phyloP scores from a whole-genome alignment of 2,113 vertebrate genomes.

The Caloenas nicobarica region DNA sequence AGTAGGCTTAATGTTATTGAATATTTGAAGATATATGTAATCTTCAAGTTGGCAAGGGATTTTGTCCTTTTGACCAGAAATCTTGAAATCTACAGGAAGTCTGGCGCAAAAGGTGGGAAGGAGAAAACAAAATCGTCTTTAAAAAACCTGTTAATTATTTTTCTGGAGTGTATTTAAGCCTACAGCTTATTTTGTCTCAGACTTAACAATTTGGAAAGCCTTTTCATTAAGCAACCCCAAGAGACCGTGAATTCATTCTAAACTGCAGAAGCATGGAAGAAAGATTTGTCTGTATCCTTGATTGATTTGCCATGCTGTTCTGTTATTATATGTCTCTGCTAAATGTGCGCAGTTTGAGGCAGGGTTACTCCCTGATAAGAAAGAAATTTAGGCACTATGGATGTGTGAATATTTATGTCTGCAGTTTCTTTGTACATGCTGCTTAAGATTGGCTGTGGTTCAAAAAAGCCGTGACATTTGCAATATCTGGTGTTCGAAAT shows the following conservation, averaged over 20 bases:
- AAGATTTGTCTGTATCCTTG: background rate
- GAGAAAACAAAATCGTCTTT: background rate
- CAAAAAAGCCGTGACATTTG: background rate
- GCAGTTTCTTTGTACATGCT: background rate
- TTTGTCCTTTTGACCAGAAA: constrained; percentile 13
- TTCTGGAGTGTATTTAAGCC: background rate
- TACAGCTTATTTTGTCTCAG: background rate
- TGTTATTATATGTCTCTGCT: background rate
- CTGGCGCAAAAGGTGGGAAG: background rate
- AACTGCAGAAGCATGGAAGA: background rate
- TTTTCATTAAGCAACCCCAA: constrained; percentile 7
- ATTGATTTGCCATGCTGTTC: constrained; percentile 13
- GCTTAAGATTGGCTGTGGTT: background rate
- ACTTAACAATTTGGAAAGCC: background rate
- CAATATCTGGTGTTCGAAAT: background rate
- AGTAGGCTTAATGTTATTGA: background rate
- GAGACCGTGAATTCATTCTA: background rate
- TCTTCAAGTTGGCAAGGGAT: background rate
- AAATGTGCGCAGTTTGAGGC: background rate
- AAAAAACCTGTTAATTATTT: background rate
- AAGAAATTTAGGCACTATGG: background rate
- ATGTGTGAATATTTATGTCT: constrained; percentile 32
- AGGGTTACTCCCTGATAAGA: constrained; percentile 23
- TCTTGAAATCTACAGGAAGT: background rate
- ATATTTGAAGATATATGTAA: background rate